These are phyloP conservation scores for Psilopogon haemacephalus DNA, from an alignment of 2,113 vertebrate genomes.

Conservation along the genomic window DNA sequence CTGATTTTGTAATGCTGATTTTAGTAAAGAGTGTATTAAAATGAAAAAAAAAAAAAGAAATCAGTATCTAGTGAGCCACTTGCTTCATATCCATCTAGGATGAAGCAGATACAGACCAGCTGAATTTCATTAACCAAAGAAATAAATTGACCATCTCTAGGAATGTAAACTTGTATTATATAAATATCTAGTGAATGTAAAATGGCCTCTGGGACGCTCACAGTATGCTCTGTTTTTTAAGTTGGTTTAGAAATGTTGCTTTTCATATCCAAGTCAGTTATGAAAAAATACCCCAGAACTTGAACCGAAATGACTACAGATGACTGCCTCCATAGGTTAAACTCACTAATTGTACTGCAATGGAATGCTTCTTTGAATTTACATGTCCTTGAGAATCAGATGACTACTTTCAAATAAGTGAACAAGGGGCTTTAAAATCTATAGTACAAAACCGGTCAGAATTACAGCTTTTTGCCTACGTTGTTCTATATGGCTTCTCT, in stretches of 20 bases:
- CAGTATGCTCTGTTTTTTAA: background rate
- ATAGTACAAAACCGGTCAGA: background rate
- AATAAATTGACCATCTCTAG: background rate
- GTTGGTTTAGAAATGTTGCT: background rate
- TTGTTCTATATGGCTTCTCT: background rate
- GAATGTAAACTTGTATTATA: constrained; percentile 7
- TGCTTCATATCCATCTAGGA: background rate
- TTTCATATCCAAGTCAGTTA: constrained; percentile 16
- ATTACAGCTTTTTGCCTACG: background rate
- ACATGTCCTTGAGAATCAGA: background rate
- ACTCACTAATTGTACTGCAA: background rate
- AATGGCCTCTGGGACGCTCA: constrained; percentile 10
- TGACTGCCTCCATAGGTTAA: background rate
- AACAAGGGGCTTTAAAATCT: background rate
- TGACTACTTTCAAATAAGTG: background rate
- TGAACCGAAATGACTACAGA: background rate
- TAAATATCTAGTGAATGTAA: constrained; percentile 18
- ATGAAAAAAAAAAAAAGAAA: too few relatives aligned
- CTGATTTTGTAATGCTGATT: background rate
- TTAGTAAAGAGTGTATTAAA: background rate
- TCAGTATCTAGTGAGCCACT: background rate
- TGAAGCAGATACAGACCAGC: background rate
- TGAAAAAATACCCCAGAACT: background rate
- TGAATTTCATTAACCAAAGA: constrained; percentile 35
- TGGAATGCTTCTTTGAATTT: background rate